Evolutionary conservation across 1,140 invertebrate genomes (phyloP).

Genomic region (Lithobius niger): DNA sequence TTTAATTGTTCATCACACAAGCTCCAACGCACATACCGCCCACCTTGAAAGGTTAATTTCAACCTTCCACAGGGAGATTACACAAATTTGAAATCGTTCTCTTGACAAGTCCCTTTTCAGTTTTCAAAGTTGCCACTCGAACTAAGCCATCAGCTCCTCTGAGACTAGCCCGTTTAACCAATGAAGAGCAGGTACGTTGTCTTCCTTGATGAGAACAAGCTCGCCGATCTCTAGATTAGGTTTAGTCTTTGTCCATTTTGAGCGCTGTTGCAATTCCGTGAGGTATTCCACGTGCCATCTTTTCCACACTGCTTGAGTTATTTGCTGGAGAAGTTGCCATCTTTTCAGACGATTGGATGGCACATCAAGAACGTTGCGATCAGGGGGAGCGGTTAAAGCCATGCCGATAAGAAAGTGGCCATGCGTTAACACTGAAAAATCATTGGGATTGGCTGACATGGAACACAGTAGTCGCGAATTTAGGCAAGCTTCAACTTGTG

Average conservation of each 20-base stretch:
- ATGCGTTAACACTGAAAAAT: conserved; percentile 20
- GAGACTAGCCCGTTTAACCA: conserved; percentile 1
- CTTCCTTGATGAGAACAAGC: not conserved
- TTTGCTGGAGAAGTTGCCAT: not conserved
- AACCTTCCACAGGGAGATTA: too few species aligned
- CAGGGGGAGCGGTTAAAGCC: conserved; percentile 2
- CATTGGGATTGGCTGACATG: conserved; percentile 20
- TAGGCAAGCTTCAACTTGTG: conserved; percentile 20
- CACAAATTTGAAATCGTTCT: too few species aligned
- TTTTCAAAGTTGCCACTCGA: too few species aligned
- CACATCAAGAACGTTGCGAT: not conserved
- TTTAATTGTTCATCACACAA: too few species aligned
- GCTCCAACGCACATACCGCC: too few species aligned
- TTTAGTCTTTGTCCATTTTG: not conserved
- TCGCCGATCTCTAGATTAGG: not conserved
- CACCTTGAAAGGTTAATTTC: too few species aligned
- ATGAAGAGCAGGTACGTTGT: not conserved
- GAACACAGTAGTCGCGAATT: conserved; percentile 26
- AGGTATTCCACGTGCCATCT: conserved; percentile 14
- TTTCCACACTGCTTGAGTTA: conserved; percentile 17
- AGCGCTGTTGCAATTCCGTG: not conserved
- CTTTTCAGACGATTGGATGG: not conserved
- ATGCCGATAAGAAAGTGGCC: conserved; percentile 20
- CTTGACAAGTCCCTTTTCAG: too few species aligned
- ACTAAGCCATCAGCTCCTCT: too few species aligned